phyloP scores from a whole-genome alignment of 2,113 vertebrate species.

The Alces alces region DNA sequence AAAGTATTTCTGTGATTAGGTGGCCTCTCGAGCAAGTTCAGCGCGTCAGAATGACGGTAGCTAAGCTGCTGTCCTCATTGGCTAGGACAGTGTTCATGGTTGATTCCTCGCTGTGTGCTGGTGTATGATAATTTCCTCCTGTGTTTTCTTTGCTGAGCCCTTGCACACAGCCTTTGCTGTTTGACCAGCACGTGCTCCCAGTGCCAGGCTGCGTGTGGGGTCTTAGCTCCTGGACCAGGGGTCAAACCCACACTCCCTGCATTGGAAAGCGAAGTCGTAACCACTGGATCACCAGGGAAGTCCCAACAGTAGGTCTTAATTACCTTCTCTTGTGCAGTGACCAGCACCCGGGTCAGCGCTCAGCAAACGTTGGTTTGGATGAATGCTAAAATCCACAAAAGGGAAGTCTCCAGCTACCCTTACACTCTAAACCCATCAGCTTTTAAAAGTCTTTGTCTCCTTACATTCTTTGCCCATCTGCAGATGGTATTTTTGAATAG shows the following conservation, averaged over 20 bases:
- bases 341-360: not conserved
- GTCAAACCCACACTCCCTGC: not conserved
- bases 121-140: not conserved
- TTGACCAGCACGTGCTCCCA: accelerated
- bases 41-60: not conserved
- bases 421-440: not conserved
- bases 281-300: not conserved
- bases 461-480: not conserved
- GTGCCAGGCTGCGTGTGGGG: not conserved
- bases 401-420: not conserved
- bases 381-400: not conserved
- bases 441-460: not conserved
- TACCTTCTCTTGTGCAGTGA: not conserved
- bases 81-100: not conserved
- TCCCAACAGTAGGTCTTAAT: not conserved
- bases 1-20: not conserved
- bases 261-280: not conserved
- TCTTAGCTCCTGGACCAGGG: not conserved
- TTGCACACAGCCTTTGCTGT: not conserved
- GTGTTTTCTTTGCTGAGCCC: not conserved
- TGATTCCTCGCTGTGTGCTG: not conserved
- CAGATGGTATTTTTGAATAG: not conserved
- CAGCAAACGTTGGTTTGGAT: not conserved
- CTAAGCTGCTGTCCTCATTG: not conserved
- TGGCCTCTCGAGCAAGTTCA: not conserved